Percentiles rank a stretch among this genome's conserved stretches.
These are phyloP conservation scores for Paralvinella palmiformis DNA, from an alignment of 1,140 invertebrate species.

Conservation along the genomic window DNA sequence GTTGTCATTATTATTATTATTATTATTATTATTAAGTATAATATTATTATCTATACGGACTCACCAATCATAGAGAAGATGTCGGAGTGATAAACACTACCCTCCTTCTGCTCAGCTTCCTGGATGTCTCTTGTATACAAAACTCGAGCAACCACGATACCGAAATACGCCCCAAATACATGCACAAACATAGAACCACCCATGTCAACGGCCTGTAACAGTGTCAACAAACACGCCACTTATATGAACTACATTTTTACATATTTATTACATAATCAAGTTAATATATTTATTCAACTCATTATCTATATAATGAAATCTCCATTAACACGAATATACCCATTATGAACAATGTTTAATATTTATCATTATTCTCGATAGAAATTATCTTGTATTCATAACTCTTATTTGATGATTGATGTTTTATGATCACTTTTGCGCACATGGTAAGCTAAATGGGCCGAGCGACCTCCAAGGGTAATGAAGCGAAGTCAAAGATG, in stretches of 20 bases:
- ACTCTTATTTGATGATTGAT: too few species aligned
- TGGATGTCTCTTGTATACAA: constrained; percentile 39
- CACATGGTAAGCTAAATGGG: too few species aligned
- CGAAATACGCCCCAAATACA: constrained; percentile 92
- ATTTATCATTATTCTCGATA: neutral
- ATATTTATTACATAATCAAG: neutral
- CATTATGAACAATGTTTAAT: neutral
- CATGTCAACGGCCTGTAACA: constrained; percentile 54
- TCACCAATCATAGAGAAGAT: constrained; percentile 84
- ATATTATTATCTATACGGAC: too few species aligned
- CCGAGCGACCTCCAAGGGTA: too few species aligned
- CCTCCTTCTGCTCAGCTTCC: constrained; percentile 56
- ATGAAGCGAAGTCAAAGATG: too few species aligned
- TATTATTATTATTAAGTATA: too few species aligned
- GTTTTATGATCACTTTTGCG: too few species aligned
- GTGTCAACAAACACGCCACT: neutral
- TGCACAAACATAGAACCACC: constrained; percentile 93
- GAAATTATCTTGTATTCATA: too few species aligned
- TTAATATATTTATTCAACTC: neutral
- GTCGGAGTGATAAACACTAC: constrained; percentile 52
- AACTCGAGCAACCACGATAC: constrained; percentile 72
- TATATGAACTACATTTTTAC: neutral
- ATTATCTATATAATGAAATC: neutral
- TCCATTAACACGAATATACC: neutral
- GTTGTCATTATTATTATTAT: too few species aligned